Base-by-base conservation (phyloP, 2,888 invertebrate genomes). In the Catotricha subobsoleta region DNA sequence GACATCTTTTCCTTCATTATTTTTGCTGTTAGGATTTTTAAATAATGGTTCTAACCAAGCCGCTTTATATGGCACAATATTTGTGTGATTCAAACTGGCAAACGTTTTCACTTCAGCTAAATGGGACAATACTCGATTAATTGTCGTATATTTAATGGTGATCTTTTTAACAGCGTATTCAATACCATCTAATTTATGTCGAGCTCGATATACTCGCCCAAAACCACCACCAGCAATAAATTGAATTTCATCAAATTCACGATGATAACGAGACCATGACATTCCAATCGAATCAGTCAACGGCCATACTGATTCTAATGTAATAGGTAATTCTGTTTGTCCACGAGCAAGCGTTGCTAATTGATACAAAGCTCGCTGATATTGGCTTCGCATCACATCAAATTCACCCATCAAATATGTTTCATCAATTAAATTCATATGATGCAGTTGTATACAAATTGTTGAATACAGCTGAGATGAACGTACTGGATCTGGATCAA, bases 141-240 rank as follows among this genome's bases (percentile, higher is more conserved):
- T 68, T 48, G 72, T 71, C 8, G 69, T 69, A 1, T 76, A 72
- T 48, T 71, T 69, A 25, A 77, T 76, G 45, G 63, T 65, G 29
- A 78, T 79, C 56, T 83, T 82, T 57, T 84, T 86, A 1, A 86
- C 69, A 1, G 86, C 86, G 64, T 84, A 86, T 51, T 78, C 72
- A 2, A 73, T 72, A 6, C 76, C 76, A 54, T 86, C 86, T 5
- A 84, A 57, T 52, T 78, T 72, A 54, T 84, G 77, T 48, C 68
- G 67, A 0, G 80, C 83, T 63, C 74, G 75, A 54, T 68, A 83
- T 2, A 83, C 83, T 48, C 70, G 69, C 1, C 83, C 84, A 54
- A 83, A 84, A 16, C 81, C 84, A 10, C 81, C 81, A 16, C 46
- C 43, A 27, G 40, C 28, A n/a, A 46, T 76, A 48, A 69, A 78